Base-by-base conservation (phyloP, 2,797 vertebrate species). In the Pantherophis vulpinus region DNA sequence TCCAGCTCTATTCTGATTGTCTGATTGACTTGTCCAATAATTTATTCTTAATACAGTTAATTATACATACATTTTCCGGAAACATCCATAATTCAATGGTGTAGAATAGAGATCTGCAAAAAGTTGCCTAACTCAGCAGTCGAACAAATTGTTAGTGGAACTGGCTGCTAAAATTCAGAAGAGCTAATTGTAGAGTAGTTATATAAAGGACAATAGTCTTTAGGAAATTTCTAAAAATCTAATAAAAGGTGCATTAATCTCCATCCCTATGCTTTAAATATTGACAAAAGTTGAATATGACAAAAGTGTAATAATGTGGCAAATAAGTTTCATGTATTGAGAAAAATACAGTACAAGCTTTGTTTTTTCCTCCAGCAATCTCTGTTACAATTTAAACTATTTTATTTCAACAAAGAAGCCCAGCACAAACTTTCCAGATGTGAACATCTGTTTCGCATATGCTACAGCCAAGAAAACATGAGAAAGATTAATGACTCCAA, bases 381-480 rank as follows among this genome's bases (percentile, higher is more conserved):
- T 96, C 94, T 63, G 88, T 88, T 74, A 54, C 27, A 96, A 89
- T 95, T 94, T 93, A 92, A 96, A 94, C 90, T 91, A 93, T 95
- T 56, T 0, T 3, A 97, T 95, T 1, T 2, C 94, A 97, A 95
- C 11, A 54, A 91, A 4, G 5, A 94, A 89, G 92, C 94, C 59
- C 1, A 83, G 91, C 96, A 96, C 95, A 95, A 96, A 96, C 92
- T 92, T 95, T 97, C 96, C 96, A 97, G 97, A 97, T 97, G 96
- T 96, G 94, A 97, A 96, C 96, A 98, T 97, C 95, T 97, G 97
- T 93, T 92, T 97, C 95, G 97, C 92, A 94, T 97, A 97, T 97
- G 92, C 95, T 47, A 0, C 89, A 27, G 90, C 95, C 96, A 94
- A 95, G 92, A 97, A 97, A 97, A 96, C 91, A 94, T 66, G 92